Base-by-base conservation (phyloP, 2,113 vertebrate genomes). In the Indicator maculatus region DNA sequence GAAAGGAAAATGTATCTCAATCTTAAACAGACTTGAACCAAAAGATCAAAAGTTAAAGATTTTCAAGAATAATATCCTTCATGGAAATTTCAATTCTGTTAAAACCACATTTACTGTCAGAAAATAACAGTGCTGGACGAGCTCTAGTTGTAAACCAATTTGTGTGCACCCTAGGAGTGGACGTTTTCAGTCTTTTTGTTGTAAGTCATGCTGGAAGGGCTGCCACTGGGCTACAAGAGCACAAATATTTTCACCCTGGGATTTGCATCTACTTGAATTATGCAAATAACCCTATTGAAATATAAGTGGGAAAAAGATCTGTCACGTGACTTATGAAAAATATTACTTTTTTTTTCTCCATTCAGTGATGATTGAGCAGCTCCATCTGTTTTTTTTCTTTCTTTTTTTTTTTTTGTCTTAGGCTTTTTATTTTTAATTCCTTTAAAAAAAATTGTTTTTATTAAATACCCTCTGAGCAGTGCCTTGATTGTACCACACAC, bases 231-330 rank as follows among this genome's bases (percentile, higher is more conserved):
- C 89, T 89, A 31, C 56, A 27, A 47, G 81, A 86, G 38, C 79
- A 71, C 26, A 21, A 85, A 86, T 76, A 91, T 85, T 88, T 91
- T 89, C 94, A 85, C 94, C 77, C 69, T 91, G 93, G 77, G 89
- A 91, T 93, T 96, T 95, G 63, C 89, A 84, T 94, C 91, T 85
- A 11, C 71, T 87, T 95, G 87, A 95, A 86, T 95, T 89, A 91
- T 74, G 86, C 72, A 90, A 90, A 78, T 91, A 93, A 91, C 73
- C 91, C 73, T 44, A 88, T 67, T 90, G 90, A 91, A 95, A 64
- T 81, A 79, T 69, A 44, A 56, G 74, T 72, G 91, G 91, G 78
- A 31, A 84, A 94, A 88, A 84, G 88, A 83, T n/a, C 47, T 2
- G 16, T 67, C 85, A 64, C 2, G 70, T 67, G 76, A 65, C 60